Evolutionary conservation across 2,888 invertebrate genomes (phyloP).

Genomic region (Meteorus colon): DNA sequence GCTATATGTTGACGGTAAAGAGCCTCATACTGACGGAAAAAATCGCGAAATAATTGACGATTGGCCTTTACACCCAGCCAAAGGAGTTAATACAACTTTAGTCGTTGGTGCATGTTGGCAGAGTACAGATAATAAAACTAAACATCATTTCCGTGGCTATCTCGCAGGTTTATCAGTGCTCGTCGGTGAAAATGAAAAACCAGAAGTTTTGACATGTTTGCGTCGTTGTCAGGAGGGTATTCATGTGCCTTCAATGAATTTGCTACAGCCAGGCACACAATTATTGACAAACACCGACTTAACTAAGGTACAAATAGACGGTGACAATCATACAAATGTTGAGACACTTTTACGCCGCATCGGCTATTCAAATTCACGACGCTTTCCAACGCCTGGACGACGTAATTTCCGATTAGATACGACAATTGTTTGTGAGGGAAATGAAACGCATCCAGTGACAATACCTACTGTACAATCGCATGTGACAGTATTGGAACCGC

Average conservation of each 20-base stretch:
- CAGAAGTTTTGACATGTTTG: slow-evolving; percentile 83
- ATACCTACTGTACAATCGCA: slow-evolving; percentile 87
- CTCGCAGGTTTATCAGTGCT: slow-evolving; percentile 89
- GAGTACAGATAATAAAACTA: slow-evolving; percentile 92
- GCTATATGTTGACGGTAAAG: slow-evolving; percentile 90
- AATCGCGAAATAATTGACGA: slow-evolving; percentile 99
- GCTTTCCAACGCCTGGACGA: slow-evolving; percentile 95
- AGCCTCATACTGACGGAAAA: slow-evolving; percentile 78
- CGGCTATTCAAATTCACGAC: slow-evolving; percentile 92
- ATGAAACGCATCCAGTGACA: slow-evolving; percentile 82
- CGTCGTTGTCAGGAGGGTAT: slow-evolving; percentile 85
- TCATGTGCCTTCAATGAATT: slow-evolving; percentile 82
- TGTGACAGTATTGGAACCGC: slow-evolving; percentile 90
- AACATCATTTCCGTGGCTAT: slow-evolving; percentile 92
- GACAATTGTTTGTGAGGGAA: slow-evolving; percentile 83
- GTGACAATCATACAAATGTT: slow-evolving; percentile 91
- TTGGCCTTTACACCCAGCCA: slow-evolving; percentile 98
- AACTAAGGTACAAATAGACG: slow-evolving; percentile 93
- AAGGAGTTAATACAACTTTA: slow-evolving; percentile 93
- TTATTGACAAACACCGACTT: slow-evolving; percentile 83
- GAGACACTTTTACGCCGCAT: slow-evolving; percentile 90
- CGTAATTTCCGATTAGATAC: slow-evolving; percentile 89
- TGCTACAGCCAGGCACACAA: slow-evolving; percentile 86
- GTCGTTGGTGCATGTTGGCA: slow-evolving; percentile 99
- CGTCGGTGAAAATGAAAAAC: slow-evolving; percentile 83